A percentile compares a stretch with the other conserved stretches of the same genome.
Conservation (phyloP, 2,113 vertebrate genomes). For the Dipodomys stephensi region DNA sequence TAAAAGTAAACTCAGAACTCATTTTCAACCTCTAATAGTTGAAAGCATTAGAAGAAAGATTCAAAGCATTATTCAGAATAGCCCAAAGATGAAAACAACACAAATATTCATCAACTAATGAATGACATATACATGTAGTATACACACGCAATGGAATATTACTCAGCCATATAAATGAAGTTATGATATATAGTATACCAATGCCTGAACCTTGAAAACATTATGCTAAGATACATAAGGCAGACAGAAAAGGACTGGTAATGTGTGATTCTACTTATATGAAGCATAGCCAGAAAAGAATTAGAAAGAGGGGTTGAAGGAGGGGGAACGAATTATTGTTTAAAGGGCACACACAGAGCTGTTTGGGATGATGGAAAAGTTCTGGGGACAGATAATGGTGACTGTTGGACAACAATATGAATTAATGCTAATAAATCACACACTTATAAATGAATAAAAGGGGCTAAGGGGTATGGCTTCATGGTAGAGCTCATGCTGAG, state of each 20-base stretch:
- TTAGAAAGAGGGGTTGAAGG: background rate
- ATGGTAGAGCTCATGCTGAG: background rate
- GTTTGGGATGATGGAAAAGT: background rate
- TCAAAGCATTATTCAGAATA: background rate
- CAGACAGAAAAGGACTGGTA: background rate
- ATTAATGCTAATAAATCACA: background rate
- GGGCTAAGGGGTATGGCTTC: background rate
- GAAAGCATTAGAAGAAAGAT: background rate
- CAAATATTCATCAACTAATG: background rate
- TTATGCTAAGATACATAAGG: background rate
- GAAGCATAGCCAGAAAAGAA: background rate
- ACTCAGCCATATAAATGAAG: background rate
- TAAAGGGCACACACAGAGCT: background rate
- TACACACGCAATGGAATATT: background rate
- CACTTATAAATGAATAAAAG: background rate
- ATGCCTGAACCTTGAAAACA: background rate
- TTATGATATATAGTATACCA: background rate
- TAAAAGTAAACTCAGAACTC: conserved; percentile 22
- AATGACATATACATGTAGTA: background rate
- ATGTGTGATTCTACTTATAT: background rate
- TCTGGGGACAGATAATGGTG: background rate
- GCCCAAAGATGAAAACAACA: background rate
- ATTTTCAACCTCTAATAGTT: background rate
- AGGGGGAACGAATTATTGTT: background rate
- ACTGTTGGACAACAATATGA: background rate